Percentiles rank a stretch among this genome's conserved stretches.
phyloP scores from a whole-genome alignment of 2,113 vertebrate species.

The Leucoraja erinaceus region DNA sequence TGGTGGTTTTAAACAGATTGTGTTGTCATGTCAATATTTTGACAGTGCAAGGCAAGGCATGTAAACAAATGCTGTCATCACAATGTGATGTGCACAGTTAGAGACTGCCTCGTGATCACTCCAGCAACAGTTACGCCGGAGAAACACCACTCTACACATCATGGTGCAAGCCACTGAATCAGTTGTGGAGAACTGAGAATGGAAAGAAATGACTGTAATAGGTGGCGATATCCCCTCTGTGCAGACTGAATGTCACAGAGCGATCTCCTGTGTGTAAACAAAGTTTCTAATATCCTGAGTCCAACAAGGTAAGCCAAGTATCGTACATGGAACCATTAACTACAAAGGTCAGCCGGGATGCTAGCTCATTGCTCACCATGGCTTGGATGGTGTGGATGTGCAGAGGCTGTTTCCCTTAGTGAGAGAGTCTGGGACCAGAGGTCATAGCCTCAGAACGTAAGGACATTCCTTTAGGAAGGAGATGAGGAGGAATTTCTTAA shows the following conservation, averaged over 20 bases:
- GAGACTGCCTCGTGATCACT: background rate
- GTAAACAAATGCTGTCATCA: background rate
- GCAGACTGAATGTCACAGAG: background rate
- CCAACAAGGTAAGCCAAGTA: background rate
- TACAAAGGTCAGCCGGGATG: background rate
- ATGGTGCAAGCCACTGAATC: background rate
- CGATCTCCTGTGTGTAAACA: background rate
- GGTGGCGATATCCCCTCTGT: background rate
- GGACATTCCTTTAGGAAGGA: too few species aligned
- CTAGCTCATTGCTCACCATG: background rate
- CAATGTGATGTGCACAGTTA: background rate
- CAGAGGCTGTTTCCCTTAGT: too few species aligned
- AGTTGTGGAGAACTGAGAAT: background rate
- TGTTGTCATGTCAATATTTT: background rate
- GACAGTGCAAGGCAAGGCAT: background rate
- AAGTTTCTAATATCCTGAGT: background rate
- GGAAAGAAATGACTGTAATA: background rate
- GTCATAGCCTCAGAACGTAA: too few species aligned
- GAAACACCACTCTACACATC: background rate
- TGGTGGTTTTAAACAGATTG: background rate
- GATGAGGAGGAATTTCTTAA: too few species aligned
- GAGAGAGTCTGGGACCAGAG: too few species aligned
- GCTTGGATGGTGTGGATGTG: too few species aligned
- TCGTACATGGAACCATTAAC: background rate
- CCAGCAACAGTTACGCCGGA: background rate